A percentile compares a stretch with the other conserved stretches of the same genome.
Evolutionary conservation across 1,140 invertebrate species (phyloP).

Genomic region (Lordiphosa clarofinis): DNA sequence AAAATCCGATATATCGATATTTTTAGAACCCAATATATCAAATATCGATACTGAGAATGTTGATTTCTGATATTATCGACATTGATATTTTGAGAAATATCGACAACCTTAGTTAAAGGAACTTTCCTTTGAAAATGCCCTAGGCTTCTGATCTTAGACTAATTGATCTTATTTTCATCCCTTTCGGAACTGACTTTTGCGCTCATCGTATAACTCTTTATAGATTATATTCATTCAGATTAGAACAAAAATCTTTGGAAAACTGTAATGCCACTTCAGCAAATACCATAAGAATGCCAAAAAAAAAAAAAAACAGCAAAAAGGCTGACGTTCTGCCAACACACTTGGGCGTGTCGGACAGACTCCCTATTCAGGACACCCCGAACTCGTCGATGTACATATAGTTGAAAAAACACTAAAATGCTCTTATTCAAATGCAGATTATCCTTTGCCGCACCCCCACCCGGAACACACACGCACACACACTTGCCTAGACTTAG

Average conservation of each 20-base stretch:
- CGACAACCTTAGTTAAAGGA: too few species aligned
- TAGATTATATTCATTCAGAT: too few species aligned
- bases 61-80: too few species aligned
- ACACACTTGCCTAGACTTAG: slow-evolving; percentile 48
- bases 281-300: slow-evolving; percentile 9
- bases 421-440: slow-evolving; percentile 79
- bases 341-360: slow-evolving; percentile 53
- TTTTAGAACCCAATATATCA: too few species aligned
- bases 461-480: slow-evolving; percentile 19
- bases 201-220: too few species aligned
- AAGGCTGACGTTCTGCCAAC: slow-evolving; percentile 66
- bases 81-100: too few species aligned
- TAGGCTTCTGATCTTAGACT: too few species aligned
- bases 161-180: too few species aligned
- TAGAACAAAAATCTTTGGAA: background rate
- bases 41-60: too few species aligned
- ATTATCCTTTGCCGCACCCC: slow-evolving; percentile 66
- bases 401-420: slow-evolving; percentile 75
- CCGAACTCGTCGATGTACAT: slow-evolving; percentile 19
- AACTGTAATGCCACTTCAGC: background rate
- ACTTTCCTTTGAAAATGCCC: too few species aligned
- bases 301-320: slow-evolving; percentile 49
- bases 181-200: too few species aligned
- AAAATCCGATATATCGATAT: too few species aligned
- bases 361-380: slow-evolving; percentile 12